Evolutionary conservation across 2,888 invertebrate species (phyloP).

Genomic region (Deilephila porcellus): DNA sequence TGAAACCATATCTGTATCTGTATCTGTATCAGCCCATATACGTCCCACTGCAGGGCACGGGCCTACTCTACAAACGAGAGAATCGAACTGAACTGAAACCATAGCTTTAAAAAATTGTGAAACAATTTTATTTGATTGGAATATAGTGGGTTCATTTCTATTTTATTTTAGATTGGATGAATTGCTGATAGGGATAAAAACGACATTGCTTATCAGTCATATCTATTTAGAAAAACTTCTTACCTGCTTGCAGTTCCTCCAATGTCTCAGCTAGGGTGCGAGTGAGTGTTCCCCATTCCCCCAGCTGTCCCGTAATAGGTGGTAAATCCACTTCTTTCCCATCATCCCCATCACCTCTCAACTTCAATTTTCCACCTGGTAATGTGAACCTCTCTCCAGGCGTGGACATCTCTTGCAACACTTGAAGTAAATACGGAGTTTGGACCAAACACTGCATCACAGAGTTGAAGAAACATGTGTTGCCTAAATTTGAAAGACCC

Average conservation of each 20-base stretch:
- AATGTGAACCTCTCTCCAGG: constrained; percentile 89
- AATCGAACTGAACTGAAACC: no score
- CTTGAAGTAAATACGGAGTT: constrained; percentile 90
- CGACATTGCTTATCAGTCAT: not conserved
- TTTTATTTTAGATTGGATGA: no score
- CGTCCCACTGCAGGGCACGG: no score
- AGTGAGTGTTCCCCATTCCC: constrained; percentile 88
- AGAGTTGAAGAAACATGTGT: constrained; percentile 99
- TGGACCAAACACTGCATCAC: constrained; percentile 96
- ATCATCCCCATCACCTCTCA: constrained; percentile 69
- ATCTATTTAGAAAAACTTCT: constrained; percentile 18
- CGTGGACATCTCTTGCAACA: constrained; percentile 88
- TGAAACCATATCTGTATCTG: no score
- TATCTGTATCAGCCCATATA: no score
- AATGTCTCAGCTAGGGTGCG: constrained; percentile 88
- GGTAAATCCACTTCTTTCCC: constrained; percentile 84
- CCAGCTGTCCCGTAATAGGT: constrained; percentile 87
- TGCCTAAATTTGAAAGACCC: constrained; percentile 96
- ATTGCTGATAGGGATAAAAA: not conserved
- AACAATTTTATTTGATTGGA: no score
- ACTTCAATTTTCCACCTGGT: constrained; percentile 88
- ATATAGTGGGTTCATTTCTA: no score
- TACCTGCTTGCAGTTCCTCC: constrained; percentile 86
- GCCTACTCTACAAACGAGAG: no score
- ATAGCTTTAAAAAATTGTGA: no score